Evolutionary conservation across 2,113 vertebrate species (phyloP), one percentile per base, ranked within the genome.

Genomic region (Beaufortia kweichowensis): DNA sequence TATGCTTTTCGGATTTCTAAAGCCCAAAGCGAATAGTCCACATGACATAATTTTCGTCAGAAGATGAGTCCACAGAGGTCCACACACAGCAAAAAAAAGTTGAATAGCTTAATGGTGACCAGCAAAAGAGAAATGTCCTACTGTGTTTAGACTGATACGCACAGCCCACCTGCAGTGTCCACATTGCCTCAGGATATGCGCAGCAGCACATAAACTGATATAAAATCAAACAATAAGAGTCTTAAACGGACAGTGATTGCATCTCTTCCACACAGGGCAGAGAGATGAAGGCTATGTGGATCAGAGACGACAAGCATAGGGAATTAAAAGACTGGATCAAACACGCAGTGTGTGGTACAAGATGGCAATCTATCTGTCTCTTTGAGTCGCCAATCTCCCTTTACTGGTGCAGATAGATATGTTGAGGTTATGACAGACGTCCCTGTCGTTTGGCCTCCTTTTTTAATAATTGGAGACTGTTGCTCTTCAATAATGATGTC

Each of bases 151-250:
- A 70, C 21, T 4, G 17, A 15, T 48, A 70, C 23, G 15, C 41
- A 19, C 76, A 57, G 76, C 67, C 57, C 59, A 55, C 31, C 59
- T 50, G 43, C 57, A 55, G 39, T 41, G 67, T 46, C 23, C 29
- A 55, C 31, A 23, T 53, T 29, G 23, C 57, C 59, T 59, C 19
- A 10, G 65, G 65, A 39, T 63, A 33, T n/a, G 10, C 41, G 53
- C 76, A 78, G 41, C 76, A 70, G 65, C 33, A 56, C 69, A 72
- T 72, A 73, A 73, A 73, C 21, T 62, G 62, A 53, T 46, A 46
- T 46, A 46, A 46, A 43, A 46, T 5, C 67, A 78, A 63, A 61
- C 76, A 62, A 60, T 39, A 23, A 68, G 24, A 15, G 43, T 35
- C 28, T 53, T 78, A 57, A 31, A 46, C n/a, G 23, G 46, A 26